phyloP scores from a whole-genome alignment of 2,888 invertebrate genomes.

The Amphiduros pacificus region DNA sequence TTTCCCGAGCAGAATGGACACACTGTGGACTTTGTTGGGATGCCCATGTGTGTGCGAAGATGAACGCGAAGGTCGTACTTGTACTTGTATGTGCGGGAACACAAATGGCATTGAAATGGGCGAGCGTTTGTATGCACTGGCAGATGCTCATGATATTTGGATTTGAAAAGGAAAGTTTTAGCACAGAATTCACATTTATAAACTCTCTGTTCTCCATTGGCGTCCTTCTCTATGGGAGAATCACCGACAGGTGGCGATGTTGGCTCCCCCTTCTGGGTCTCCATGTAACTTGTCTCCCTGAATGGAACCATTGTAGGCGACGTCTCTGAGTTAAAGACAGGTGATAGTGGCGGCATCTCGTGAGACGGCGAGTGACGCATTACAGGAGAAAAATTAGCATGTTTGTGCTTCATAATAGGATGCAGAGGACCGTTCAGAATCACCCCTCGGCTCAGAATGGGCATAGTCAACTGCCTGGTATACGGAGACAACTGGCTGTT shows the following conservation, averaged over 20 bases:
- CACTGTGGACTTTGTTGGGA: constrained; percentile 39
- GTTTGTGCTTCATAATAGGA: too few relatives aligned
- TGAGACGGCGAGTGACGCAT: too few relatives aligned
- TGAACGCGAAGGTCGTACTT: constrained; percentile 38
- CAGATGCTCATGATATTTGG: constrained; percentile 37
- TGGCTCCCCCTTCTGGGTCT: too few relatives aligned
- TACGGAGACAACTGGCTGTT: constrained; percentile 5
- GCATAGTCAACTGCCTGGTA: too few relatives aligned
- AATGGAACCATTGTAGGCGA: too few relatives aligned
- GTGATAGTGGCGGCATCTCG: too few relatives aligned
- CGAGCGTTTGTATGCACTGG: constrained; percentile 39
- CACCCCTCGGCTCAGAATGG: too few relatives aligned
- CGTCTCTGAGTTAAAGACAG: constrained; percentile 1
- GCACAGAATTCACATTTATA: constrained; percentile 34
- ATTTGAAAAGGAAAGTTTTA: constrained; percentile 38
- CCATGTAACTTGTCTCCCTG: too few relatives aligned
- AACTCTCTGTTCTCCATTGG: constrained; percentile 25
- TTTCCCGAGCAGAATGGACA: constrained; percentile 35
- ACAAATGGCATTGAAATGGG: constrained; percentile 36
- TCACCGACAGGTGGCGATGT: too few relatives aligned
- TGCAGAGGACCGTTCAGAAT: too few relatives aligned
- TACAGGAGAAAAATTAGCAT: too few relatives aligned
- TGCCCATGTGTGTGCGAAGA: constrained; percentile 37
- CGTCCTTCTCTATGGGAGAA: constrained; percentile 6
- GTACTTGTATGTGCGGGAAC: constrained; percentile 39